Conservation (phyloP, 2,113 vertebrate genomes). For the Perognathus longimembris region DNA sequence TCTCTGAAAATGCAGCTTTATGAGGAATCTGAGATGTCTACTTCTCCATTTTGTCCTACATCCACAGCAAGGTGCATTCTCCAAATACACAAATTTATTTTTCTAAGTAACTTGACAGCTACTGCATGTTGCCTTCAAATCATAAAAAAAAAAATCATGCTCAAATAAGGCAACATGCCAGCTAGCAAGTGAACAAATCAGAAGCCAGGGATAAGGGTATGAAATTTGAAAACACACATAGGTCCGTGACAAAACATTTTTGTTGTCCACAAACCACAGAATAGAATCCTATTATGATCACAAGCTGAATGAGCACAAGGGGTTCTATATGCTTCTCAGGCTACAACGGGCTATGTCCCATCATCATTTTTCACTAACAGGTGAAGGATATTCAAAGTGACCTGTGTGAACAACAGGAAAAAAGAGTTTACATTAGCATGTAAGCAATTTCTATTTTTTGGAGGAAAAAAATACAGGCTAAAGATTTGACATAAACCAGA, state of each 20-base stretch:
- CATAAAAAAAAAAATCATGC: constrained; percentile 63
- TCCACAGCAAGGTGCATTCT: constrained; percentile 25
- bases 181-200: constrained; percentile 61
- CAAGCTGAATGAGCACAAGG: constrained; percentile 71
- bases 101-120: constrained; percentile 52
- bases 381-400: constrained; percentile 82
- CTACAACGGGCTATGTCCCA: constrained; percentile 76
- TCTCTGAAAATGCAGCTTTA: constrained; percentile 10
- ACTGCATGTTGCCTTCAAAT: constrained; percentile 44
- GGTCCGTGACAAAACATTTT: constrained; percentile 61
- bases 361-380: constrained; percentile 79
- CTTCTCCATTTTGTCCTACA: not conserved
- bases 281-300: constrained; percentile 80
- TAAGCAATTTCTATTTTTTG: constrained; percentile 79
- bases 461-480: constrained; percentile 61
- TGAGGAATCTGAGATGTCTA: not conserved
- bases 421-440: constrained; percentile 76
- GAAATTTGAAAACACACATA: constrained; percentile 78
- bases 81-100: constrained; percentile 55
- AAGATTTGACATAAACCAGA: constrained; percentile 79
- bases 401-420: constrained; percentile 71
- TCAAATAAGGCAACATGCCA: constrained; percentile 60
- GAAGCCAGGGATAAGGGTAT: constrained; percentile 54
- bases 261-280: constrained; percentile 78
- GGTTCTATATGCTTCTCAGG: constrained; percentile 75